Conservation (phyloP, 2,888 invertebrate genomes). For the Palloptera scutellata region DNA sequence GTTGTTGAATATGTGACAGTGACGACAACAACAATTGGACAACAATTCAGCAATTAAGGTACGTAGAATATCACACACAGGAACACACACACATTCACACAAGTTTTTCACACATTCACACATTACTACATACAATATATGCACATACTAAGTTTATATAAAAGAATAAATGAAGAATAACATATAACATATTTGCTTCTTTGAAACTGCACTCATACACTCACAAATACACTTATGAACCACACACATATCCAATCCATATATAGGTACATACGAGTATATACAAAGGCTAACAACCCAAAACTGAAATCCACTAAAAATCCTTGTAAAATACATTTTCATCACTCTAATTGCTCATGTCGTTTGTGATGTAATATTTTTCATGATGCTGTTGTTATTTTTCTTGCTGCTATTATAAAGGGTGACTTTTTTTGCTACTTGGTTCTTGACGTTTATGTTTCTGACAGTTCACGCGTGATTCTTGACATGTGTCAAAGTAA, state of each 20-base stretch:
- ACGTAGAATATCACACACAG: no score
- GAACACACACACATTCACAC: no score
- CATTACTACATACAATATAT: background rate
- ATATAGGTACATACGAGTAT: background rate
- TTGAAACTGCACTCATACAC: background rate
- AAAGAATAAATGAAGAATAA: background rate
- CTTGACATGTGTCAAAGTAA: no score
- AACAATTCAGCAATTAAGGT: no score
- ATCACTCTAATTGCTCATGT: conserved; percentile 44
- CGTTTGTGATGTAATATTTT: conserved; percentile 34
- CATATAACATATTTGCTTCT: background rate
- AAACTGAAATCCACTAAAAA: conserved; percentile 18
- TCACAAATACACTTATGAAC: background rate
- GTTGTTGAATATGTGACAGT: no score
- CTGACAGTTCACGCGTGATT: no score
- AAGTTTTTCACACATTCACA: no score
- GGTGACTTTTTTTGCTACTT: no score
- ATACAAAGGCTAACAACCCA: conserved; percentile 16
- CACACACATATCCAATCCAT: background rate
- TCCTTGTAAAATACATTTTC: conserved; percentile 32
- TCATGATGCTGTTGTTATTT: conserved; percentile 4
- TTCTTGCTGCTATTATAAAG: no score
- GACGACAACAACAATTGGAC: no score
- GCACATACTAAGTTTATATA: background rate
- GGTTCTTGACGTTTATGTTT: no score